Evolutionary conservation across 2,113 vertebrate genomes (phyloP).

Genomic region (Tursiops truncatus): DNA sequence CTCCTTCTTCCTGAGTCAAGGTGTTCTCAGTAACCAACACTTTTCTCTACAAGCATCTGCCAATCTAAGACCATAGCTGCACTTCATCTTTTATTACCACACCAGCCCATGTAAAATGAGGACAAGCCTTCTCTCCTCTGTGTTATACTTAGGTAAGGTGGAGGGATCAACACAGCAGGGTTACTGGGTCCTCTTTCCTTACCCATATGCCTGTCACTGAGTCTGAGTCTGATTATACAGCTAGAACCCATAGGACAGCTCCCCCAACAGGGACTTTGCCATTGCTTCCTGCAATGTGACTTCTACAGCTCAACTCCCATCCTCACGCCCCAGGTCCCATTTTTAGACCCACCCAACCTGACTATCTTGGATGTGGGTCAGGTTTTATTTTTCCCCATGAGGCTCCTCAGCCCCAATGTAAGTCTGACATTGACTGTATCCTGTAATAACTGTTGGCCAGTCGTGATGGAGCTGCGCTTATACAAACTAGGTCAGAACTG

Average conservation of each 20-base stretch:
- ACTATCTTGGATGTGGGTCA: neutral
- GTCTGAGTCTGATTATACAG: too few relatives aligned
- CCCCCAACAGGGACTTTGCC: neutral
- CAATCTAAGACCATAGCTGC: neutral
- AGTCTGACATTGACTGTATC: neutral
- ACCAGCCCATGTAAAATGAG: neutral
- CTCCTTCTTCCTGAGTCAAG: neutral
- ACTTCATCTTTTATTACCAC: neutral
- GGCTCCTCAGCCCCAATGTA: neutral
- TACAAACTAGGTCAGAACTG: neutral
- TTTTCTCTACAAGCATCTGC: neutral
- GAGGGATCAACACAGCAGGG: neutral
- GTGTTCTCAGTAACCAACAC: neutral
- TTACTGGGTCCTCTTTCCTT: neutral
- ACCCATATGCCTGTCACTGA: neutral
- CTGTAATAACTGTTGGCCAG: neutral
- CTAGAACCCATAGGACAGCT: neutral
- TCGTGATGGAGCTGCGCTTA: neutral
- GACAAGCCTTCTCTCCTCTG: neutral
- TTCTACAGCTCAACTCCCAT: neutral
- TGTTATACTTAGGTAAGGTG: neutral
- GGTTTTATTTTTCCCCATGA: neutral
- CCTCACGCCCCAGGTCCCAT: neutral
- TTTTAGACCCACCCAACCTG: neutral
- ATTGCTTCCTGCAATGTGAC: neutral